Conservation (phyloP, 1,140 invertebrate genomes). For the Brachionus koreanus region DNA sequence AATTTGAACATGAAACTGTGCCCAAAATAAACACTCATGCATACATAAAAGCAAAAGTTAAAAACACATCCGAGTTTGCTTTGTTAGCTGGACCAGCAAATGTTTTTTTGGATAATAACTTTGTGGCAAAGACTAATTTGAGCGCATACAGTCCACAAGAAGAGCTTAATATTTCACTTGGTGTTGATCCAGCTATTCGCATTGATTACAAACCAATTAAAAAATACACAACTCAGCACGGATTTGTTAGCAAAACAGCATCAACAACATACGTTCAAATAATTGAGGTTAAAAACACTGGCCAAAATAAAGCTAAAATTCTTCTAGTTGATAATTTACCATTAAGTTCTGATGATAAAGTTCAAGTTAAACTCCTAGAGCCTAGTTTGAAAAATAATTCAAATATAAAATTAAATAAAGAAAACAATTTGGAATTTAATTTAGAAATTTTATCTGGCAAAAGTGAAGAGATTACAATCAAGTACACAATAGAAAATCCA, state of each 20-base stretch:
- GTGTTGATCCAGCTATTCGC: conserved; percentile 57
- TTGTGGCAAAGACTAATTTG: conserved; percentile 49
- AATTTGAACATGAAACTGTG: conserved; percentile 54
- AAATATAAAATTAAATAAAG: conserved; percentile 19
- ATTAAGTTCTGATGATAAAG: conserved; percentile 25
- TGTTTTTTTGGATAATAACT: conserved; percentile 59
- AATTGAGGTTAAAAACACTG: conserved; percentile 57
- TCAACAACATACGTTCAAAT: conserved; percentile 52
- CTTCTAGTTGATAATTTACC: conserved; percentile 56
- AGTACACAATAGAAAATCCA: background rate
- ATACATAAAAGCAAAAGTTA: conserved; percentile 55
- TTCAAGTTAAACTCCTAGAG: conserved; percentile 13
- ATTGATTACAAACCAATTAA: conserved; percentile 57
- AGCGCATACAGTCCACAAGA: conserved; percentile 33
- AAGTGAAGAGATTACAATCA: conserved; percentile 9
- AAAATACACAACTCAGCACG: conserved; percentile 48
- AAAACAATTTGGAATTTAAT: conserved; percentile 36
- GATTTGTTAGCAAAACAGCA: conserved; percentile 48
- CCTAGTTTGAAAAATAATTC: background rate
- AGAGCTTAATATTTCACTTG: background rate
- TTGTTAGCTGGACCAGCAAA: conserved; percentile 55
- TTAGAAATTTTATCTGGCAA: background rate
- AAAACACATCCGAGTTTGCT: conserved; percentile 54
- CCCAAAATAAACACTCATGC: conserved; percentile 54
- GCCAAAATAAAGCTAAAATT: conserved; percentile 50